A percentile compares a stretch with the other conserved stretches of the same genome.
Conservation (phyloP, 2,113 vertebrate genomes). For the Melanocharis versteri region DNA sequence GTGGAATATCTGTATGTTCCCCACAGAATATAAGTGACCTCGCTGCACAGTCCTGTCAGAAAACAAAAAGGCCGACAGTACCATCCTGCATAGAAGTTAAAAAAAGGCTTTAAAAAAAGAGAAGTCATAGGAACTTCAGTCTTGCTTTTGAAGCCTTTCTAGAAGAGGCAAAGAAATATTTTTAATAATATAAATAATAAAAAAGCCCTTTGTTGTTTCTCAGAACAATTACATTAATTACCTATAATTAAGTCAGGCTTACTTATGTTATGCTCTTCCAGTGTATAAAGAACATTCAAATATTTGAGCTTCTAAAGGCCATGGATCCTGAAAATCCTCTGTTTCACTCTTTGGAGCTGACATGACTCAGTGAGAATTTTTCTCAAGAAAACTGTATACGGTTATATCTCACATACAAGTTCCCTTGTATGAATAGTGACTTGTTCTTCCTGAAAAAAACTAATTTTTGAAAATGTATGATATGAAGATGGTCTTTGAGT, state of each 20-base stretch:
- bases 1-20: not conserved
- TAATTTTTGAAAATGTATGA: not conserved
- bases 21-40: not conserved
- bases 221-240: not conserved
- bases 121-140: not conserved
- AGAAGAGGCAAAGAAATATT: not conserved
- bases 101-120: not conserved
- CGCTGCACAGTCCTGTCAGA: not conserved
- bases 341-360: not conserved
- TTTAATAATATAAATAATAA: not conserved
- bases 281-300: not conserved
- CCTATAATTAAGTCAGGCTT: not conserved
- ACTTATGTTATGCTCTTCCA: not conserved
- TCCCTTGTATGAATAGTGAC: not conserved
- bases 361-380: not conserved
- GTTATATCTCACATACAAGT: not conserved
- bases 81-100: not conserved
- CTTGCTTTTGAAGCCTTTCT: not conserved
- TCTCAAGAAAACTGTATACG: fast-evolving
- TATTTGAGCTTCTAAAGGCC: not conserved
- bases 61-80: not conserved
- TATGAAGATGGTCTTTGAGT: not conserved
- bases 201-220: not conserved
- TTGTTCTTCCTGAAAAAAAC: not conserved
- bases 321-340: not conserved